Percentiles rank a stretch among this genome's conserved stretches.
phyloP scores from a whole-genome alignment of 2,113 vertebrate species.

The Tyrannus savana region DNA sequence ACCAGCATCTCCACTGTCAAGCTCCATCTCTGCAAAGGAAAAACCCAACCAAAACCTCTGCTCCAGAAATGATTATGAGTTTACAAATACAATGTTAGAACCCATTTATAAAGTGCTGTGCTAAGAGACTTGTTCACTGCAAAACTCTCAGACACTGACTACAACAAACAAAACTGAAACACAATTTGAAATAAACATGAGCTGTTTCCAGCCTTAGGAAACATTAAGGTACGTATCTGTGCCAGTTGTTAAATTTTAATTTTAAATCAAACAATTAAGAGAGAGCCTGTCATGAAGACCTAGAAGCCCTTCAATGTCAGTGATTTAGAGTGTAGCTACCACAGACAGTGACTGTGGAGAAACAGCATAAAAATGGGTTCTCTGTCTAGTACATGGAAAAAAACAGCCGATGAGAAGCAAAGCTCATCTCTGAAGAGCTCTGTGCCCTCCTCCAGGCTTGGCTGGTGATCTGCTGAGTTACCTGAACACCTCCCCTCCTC shows the following conservation, averaged over 20 bases:
- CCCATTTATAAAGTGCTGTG: neutral
- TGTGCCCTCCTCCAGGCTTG: neutral
- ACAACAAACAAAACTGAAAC: neutral
- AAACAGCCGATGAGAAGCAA: neutral
- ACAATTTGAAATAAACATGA: neutral
- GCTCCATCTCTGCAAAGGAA: neutral
- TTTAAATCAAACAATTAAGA: neutral
- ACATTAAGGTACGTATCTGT: neutral
- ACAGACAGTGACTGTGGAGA: neutral
- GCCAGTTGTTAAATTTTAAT: neutral
- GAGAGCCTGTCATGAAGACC: neutral
- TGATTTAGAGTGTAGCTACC: neutral
- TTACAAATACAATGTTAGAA: neutral
- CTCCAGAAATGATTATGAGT: neutral
- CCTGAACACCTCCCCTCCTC: neutral
- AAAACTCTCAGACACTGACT: neutral
- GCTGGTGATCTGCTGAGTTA: neutral
- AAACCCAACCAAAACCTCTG: neutral
- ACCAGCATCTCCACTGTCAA: neutral
- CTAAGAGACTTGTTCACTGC: neutral
- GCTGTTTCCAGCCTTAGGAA: neutral
- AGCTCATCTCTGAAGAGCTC: neutral
- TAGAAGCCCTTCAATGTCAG: neutral
- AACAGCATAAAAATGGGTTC: neutral
- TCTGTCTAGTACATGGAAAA: neutral